Evolutionary conservation across 2,797 vertebrate genomes (phyloP).

Genomic region (Catostomus latipinnis): DNA sequence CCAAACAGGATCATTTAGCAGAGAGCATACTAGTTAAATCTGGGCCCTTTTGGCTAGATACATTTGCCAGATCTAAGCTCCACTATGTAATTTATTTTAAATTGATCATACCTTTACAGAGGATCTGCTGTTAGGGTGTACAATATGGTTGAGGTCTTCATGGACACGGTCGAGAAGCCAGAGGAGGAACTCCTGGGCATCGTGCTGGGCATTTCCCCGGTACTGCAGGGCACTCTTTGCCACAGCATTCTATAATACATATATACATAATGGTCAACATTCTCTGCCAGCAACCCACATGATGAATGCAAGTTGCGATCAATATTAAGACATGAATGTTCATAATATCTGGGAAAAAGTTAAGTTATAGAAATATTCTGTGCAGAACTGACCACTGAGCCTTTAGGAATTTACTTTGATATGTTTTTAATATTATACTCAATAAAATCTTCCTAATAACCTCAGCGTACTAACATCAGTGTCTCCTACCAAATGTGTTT

Average conservation of each 20-base stretch:
- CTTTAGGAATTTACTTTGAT: not conserved
- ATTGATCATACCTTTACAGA: conserved; percentile 82
- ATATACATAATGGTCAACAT: not conserved
- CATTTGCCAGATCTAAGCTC: not conserved
- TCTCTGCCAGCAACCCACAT: not conserved
- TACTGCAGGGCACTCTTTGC: conserved; percentile 95
- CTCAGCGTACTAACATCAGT: not conserved
- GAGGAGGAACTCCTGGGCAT: conserved; percentile 98
- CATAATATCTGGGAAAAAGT: not conserved
- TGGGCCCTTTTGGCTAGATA: not conserved
- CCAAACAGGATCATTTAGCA: not conserved
- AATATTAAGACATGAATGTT: not conserved
- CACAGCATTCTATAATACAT: conserved; percentile 84
- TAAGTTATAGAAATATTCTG: not conserved
- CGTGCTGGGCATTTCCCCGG: conserved; percentile 93
- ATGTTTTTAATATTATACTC: not conserved
- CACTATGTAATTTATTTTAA: not conserved
- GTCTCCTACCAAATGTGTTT: too few relatives aligned
- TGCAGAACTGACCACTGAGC: not conserved
- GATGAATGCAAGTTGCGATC: too few relatives aligned
- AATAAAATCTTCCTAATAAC: not conserved
- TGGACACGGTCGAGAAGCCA: conserved; percentile 98
- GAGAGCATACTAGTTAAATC: not conserved
- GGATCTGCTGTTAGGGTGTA: conserved; percentile 81
- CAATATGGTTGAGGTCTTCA: conserved; percentile 89